Evolutionary conservation across 1,140 invertebrate species (phyloP), one percentile per base, ranked within the genome.

Genomic region (Hirudo medicinalis): DNA sequence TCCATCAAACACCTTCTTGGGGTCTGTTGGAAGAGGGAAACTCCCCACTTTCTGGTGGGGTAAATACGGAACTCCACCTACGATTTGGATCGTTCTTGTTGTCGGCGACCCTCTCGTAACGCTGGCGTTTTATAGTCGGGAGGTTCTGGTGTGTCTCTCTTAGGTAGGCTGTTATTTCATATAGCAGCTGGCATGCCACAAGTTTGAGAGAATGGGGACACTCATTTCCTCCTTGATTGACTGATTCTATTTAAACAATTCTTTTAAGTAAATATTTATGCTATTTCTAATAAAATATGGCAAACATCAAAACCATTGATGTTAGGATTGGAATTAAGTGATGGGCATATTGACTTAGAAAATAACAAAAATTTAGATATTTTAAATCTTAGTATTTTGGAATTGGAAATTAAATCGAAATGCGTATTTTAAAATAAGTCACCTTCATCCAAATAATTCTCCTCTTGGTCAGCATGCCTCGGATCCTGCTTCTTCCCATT

Each of bases 391-490:
- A 63, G 8, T 25, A 63, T 63, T 63, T 63, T 25, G 57, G 9
- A 6, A 22, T 25, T 20, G 11, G 11, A n/a, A n/a, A n/a, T n/a
- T n/a, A n/a, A n/a, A n/a, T n/a, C n/a, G n/a, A n/a, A n/a, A n/a
- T n/a, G n/a, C 29, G 2, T 49, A 69, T 22, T 54, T n/a, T 25
- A 60, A 70, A 55, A 70, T 36, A 54, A n/a, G 57, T 36, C 72
- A 92, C 91, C 89, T 87, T 99, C 95, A 84, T 98, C 94, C 9
- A 98, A 83, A 79, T 97, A 99, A 81, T 99, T 94, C 84, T 99
- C 96, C 78, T 98, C 92, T 78, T 97, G 94, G 77, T 98, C 94
- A 81, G 92, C 89, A 60, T 90, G 85, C 71, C 92, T 80, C 0
- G 97, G 83, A 75, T 95, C 91, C 71, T 88, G 87, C 78, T 91